Percentiles rank a stretch among this genome's conserved stretches.
Conservation (phyloP, 37 sponge, comb jelly and placozoan genomes). For the Amphimedon queenslandica region DNA sequence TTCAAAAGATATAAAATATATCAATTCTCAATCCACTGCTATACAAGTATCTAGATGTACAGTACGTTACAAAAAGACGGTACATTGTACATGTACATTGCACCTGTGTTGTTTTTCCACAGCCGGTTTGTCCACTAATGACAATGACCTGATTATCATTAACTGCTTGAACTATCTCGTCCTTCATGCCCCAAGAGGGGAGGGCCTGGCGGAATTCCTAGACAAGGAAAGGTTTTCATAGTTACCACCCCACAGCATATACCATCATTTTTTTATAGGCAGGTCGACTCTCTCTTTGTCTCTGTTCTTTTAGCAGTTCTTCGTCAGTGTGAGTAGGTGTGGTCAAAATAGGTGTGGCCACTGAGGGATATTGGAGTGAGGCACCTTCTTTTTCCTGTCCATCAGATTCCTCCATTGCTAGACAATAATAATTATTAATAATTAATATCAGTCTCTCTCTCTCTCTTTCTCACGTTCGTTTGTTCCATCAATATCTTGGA, state of each 20-base stretch:
- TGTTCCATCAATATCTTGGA: constrained; percentile 14
- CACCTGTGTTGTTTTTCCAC: constrained; percentile 93
- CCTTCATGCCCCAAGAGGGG: constrained; percentile 53
- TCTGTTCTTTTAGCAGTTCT: background rate
- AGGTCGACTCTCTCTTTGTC: background rate
- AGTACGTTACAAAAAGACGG: no score
- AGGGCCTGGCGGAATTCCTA: constrained; percentile 71
- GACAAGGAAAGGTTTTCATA: background rate
- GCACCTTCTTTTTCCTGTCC: no score
- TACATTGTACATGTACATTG: no score
- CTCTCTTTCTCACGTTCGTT: background rate
- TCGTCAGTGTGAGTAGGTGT: background rate
- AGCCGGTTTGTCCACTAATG: constrained; percentile 86
- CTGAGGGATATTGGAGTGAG: no score
- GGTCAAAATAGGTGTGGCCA: background rate
- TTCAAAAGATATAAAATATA: background rate
- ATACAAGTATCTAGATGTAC: constrained; percentile 2
- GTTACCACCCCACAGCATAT: background rate
- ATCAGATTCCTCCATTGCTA: background rate
- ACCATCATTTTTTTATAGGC: background rate
- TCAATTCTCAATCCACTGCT: background rate
- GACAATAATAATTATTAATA: background rate
- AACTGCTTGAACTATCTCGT: constrained; percentile 49
- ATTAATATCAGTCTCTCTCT: background rate
- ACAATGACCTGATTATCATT: constrained; percentile 73